Base-by-base conservation (phyloP, 2,888 invertebrate species). In the Dicyrtomina minuta region DNA sequence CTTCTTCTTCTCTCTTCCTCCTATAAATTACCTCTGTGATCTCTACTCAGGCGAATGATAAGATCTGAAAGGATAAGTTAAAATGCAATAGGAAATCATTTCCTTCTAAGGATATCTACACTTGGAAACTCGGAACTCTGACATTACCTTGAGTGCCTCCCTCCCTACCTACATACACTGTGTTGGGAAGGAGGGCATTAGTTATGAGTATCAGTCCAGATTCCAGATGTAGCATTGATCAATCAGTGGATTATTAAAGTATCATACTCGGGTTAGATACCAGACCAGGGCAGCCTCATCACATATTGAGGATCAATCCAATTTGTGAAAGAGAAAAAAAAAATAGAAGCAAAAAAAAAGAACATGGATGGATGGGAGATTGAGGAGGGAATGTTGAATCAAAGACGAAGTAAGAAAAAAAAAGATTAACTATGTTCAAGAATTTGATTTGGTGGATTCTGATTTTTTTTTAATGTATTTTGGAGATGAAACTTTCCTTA, bases 11-110 rank as follows among this genome's bases (percentile, higher is more conserved):
- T 33, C 8, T 55, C 26, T 51, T 60, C 17, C 20, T 6, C 27
- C 51, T 64, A 64, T 51, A 64, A 64, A 51, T 64, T 51, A 64
- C 64, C 33, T 64, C 64, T 64, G 51, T 51, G 51, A 64, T 64
- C 64, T 64, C 51, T 39, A 51, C 64, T 64, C 51, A 64, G 51
- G 64, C 51, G 64, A 49, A 64, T 39, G 64, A 64, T 64, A 51
- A 17, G 51, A 64, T 64, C 51, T 64, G 64, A 60, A 58, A 56
- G 56, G 26, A 24, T 20, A 46, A 49, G 62, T 17, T 33, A 41
- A 22, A 15, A 58, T 20, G 41, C 4, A 1, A 55, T 55, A 60
- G 44, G 20, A 44, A 43, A 60, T 10, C 12, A 26, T 55, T 24
- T 15, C 55, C 55, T 55, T 55, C 24, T 55, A 33, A 5, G 33